Evolutionary conservation across 2,888 invertebrate species (phyloP).

Genomic region (Lutraria lutraria): DNA sequence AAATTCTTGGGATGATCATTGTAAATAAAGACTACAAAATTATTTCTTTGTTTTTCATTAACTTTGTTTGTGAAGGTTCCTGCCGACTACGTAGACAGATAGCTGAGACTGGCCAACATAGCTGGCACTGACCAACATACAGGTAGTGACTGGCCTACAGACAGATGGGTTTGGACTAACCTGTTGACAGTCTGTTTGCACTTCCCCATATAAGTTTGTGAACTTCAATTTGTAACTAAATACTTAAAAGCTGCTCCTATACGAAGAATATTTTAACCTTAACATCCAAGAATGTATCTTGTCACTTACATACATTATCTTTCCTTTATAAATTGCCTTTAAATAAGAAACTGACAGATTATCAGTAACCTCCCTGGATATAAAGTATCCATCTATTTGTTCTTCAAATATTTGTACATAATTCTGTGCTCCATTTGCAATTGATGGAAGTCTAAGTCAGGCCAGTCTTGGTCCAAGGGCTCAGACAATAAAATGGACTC

Average conservation of each 20-base stretch:
- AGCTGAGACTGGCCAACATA: too few species aligned
- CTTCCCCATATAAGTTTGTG: slow-evolving; percentile 29
- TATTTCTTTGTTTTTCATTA: too few species aligned
- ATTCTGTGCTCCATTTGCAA: slow-evolving; percentile 37
- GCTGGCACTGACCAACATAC: neutral
- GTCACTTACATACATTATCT: neutral
- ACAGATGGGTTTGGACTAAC: too few species aligned
- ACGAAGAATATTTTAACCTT: neutral
- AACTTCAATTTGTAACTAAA: slow-evolving; percentile 32
- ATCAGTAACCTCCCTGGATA: slow-evolving; percentile 14
- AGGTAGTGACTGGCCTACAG: too few species aligned
- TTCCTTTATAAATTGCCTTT: slow-evolving; percentile 19
- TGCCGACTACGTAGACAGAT: too few species aligned
- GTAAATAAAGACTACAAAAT: slow-evolving; percentile 51
- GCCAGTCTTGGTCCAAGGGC: slow-evolving; percentile 44
- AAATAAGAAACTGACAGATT: neutral
- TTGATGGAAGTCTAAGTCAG: slow-evolving; percentile 37
- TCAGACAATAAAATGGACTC: slow-evolving; percentile 35
- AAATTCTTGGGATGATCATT: slow-evolving; percentile 47
- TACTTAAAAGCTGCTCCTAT: slow-evolving; percentile 26
- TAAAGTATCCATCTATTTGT: slow-evolving; percentile 33
- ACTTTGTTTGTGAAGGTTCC: too few species aligned
- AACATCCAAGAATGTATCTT: neutral
- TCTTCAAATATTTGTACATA: slow-evolving; percentile 6
- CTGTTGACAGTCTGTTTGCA: too few species aligned